These are phyloP conservation scores for Drosophila multiciliata DNA, from an alignment of 2,888 invertebrate species.

Conservation along the genomic window DNA sequence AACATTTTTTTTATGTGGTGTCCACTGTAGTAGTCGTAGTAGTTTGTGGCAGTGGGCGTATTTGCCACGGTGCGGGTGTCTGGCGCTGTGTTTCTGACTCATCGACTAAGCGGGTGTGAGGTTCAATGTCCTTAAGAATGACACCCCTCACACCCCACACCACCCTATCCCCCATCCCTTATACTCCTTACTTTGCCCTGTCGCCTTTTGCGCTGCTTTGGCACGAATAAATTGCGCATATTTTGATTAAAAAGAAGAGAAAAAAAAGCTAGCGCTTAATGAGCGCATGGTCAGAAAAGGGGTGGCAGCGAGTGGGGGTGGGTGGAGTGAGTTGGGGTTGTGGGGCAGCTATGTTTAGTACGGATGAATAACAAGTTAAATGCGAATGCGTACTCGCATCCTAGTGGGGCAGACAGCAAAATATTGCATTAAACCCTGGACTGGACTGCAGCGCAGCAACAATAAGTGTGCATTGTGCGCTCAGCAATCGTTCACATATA, in stretches of 20 bases:
- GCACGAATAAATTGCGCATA: slow-evolving; percentile 75
- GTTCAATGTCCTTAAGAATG: slow-evolving; percentile 74
- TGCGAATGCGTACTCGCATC: slow-evolving; percentile 36
- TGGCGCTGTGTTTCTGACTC: slow-evolving; percentile 51
- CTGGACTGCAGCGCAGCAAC: slow-evolving; percentile 55
- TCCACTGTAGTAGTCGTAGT: neutral
- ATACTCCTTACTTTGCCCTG: slow-evolving; percentile 24
- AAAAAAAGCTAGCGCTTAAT: slow-evolving; percentile 28
- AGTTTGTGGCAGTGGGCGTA: slow-evolving; percentile 28
- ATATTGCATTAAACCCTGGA: slow-evolving; percentile 56
- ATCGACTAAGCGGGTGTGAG: slow-evolving; percentile 36
- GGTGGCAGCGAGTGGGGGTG: neutral
- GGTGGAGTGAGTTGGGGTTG: neutral
- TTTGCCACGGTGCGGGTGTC: slow-evolving; percentile 65
- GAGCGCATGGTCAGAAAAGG: slow-evolving; percentile 27
- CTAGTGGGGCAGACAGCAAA: slow-evolving; percentile 47
- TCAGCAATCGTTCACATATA: slow-evolving; percentile 35
- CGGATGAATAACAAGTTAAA: slow-evolving; percentile 36
- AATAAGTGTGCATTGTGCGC: slow-evolving; percentile 74
- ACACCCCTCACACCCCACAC: neutral
- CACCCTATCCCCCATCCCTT: too few species aligned
- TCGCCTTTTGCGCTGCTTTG: slow-evolving; percentile 50
- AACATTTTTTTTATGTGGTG: neutral
- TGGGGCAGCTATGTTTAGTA: slow-evolving; percentile 30
- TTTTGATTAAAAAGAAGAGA: slow-evolving; percentile 72